Base-by-base conservation (phyloP, 1,140 invertebrate species). In the Goniozus legneri region DNA sequence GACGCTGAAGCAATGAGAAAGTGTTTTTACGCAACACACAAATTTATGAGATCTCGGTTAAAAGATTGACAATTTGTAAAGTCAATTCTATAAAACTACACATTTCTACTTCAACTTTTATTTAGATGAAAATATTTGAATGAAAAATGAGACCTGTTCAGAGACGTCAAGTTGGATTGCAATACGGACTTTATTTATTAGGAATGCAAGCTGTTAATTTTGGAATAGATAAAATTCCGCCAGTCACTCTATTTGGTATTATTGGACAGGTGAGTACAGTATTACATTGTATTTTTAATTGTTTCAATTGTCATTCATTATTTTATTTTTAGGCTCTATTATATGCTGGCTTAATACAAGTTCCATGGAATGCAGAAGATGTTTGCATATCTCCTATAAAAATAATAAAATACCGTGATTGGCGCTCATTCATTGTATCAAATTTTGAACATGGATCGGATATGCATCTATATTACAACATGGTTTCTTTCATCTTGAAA, bases 381-480 rank as follows among this genome's bases (percentile, higher is more conserved):
- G 78, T 82, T 21, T 87, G 85, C 55, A 76, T 87, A 41, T 84
- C 83, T 54, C 72, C 76, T 0, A 53, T 77, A 18, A 72, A 79
- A 52, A 66, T 86, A 16, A 67, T 80, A 13, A 71, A 78, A 20
- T 60, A 75, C 14, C 67, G 65, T 41, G 77, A 87, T 46, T 87
- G 80, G 71, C 59, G 67, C 14, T 71, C 83, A 10, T 74, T 88
- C 12, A 39, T 87, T 8, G 50, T 84, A 6, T 81, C 81, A 2
- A 75, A 80, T 10, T 77, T 88, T 50, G 84, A 83, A 64, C 86
- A 88, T 73, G 82, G 75, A 2, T 80, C 84, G 37, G 85, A 87
- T 53, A 82, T 84, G 79, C 86, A 88, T 71, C 73, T 88, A 0
- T 88, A 87, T 60, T 87, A 84, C 61, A 88, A 88, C 57, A 88